Conservation (phyloP, 1,140 invertebrate species). For the Drosophila paulistorum region DNA sequence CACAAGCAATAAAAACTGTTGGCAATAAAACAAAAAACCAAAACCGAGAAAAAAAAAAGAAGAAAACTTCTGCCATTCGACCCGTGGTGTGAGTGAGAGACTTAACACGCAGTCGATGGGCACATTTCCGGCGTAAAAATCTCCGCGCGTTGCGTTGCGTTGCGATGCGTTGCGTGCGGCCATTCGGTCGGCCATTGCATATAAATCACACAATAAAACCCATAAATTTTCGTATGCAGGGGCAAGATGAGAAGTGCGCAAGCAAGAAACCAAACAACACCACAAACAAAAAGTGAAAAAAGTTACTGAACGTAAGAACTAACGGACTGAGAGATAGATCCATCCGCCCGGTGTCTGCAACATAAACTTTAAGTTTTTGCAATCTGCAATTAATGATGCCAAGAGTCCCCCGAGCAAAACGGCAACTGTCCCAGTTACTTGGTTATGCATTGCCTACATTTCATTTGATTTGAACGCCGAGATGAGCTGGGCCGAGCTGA, state of each 20-base stretch:
- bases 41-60: constrained; percentile 28
- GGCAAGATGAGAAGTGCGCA: constrained; percentile 56
- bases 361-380: constrained; percentile 28
- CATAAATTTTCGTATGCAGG: constrained; percentile 75
- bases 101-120: constrained; percentile 77
- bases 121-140: constrained; percentile 77
- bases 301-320: constrained; percentile 11
- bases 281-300: constrained; percentile 13
- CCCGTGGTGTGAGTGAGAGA: constrained; percentile 49
- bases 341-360: neutral
- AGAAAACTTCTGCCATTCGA: constrained; percentile 16
- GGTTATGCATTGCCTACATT: constrained; percentile 45
- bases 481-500: constrained; percentile 22
- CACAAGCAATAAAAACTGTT: constrained; percentile 68
- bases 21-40: constrained; percentile 44
- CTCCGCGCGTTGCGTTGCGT: constrained; percentile 38
- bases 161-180: constrained; percentile 33
- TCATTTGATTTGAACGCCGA: constrained; percentile 54
- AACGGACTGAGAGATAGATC: constrained; percentile 7
- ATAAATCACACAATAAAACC: constrained; percentile 81
- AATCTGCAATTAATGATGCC: constrained; percentile 51
- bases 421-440: constrained; percentile 27
- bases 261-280: constrained; percentile 20
- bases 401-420: constrained; percentile 20
- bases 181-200: constrained; percentile 59